Evolutionary conservation across 1,140 invertebrate species (phyloP).

Genomic region (Anastatus disparis): DNA sequence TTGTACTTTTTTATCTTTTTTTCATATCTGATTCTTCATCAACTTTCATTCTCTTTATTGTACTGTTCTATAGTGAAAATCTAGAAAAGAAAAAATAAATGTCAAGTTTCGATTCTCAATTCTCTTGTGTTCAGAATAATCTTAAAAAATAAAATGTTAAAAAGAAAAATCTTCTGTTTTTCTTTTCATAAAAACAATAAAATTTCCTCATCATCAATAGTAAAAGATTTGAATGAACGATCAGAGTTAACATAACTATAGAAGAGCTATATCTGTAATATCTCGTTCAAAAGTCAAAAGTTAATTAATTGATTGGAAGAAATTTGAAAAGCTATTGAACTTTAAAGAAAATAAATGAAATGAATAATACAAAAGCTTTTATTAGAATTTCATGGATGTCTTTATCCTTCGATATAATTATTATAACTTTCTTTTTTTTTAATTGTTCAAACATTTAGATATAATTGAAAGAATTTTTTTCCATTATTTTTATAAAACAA

Average conservation of each 20-base stretch:
- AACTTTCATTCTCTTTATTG: slow-evolving; percentile 1
- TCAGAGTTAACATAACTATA: background rate
- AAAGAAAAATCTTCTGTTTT: too few species aligned
- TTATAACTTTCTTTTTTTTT: background rate
- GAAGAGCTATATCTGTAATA: too few species aligned
- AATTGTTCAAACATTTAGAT: background rate
- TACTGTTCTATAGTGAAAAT: too few species aligned
- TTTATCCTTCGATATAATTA: background rate
- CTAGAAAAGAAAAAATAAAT: too few species aligned
- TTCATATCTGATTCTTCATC: background rate
- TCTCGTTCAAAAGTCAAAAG: background rate
- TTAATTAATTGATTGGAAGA: slow-evolving; percentile 24
- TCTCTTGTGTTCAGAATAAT: too few species aligned
- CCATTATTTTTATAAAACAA: too few species aligned
- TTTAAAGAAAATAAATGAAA: slow-evolving; percentile 2
- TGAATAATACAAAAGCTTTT: background rate
- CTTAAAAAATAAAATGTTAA: too few species aligned
- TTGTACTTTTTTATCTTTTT: background rate
- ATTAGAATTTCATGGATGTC: background rate
- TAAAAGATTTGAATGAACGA: background rate
- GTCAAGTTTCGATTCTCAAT: too few species aligned
- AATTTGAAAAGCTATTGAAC: background rate
- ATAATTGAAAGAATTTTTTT: too few species aligned
- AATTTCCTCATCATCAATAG: slow-evolving; percentile 17
- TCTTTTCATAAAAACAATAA: slow-evolving; percentile 6